Percentiles rank a stretch among this genome's conserved stretches.
Evolutionary conservation across 2,797 vertebrate genomes (phyloP).

Genomic region (Tinamus major): DNA sequence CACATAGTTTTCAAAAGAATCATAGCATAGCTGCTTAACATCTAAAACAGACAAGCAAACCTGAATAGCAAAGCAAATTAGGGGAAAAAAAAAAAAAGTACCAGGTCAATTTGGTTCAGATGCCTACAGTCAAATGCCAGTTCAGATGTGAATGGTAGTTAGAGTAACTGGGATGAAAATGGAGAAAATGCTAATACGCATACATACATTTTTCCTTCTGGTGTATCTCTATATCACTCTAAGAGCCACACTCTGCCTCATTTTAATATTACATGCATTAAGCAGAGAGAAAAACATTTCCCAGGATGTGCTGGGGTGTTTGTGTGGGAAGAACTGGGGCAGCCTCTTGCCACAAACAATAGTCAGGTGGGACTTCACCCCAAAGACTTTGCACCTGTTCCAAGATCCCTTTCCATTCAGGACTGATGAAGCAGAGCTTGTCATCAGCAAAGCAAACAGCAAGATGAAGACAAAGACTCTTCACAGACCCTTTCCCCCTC

Average conservation of each 20-base stretch:
- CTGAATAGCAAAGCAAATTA: constrained; percentile 9
- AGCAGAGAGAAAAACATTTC: background rate
- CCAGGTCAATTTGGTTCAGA: background rate
- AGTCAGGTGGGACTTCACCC: background rate
- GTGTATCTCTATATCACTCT: background rate
- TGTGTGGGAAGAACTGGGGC: background rate
- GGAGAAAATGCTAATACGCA: background rate
- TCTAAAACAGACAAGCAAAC: constrained; percentile 14
- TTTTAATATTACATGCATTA: background rate
- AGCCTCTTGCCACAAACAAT: background rate
- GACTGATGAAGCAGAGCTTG: background rate
- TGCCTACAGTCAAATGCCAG: background rate
- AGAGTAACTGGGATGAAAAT: background rate
- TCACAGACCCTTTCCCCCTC: background rate
- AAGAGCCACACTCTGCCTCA: background rate
- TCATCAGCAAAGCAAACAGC: constrained; percentile 1
- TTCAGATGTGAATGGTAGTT: background rate
- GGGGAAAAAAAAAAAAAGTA: background rate
- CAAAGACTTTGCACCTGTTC: background rate
- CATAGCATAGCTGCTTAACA: constrained; percentile 34
- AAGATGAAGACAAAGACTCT: background rate
- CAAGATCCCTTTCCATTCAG: background rate
- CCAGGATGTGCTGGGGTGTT: background rate
- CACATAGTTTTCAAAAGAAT: constrained; percentile 50
- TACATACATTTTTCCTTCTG: background rate